A percentile compares a stretch with the other conserved stretches of the same genome.
These are phyloP conservation scores for Xiphophorus birchmanni DNA, from an alignment of 2,797 vertebrate genomes.

Conservation along the genomic window DNA sequence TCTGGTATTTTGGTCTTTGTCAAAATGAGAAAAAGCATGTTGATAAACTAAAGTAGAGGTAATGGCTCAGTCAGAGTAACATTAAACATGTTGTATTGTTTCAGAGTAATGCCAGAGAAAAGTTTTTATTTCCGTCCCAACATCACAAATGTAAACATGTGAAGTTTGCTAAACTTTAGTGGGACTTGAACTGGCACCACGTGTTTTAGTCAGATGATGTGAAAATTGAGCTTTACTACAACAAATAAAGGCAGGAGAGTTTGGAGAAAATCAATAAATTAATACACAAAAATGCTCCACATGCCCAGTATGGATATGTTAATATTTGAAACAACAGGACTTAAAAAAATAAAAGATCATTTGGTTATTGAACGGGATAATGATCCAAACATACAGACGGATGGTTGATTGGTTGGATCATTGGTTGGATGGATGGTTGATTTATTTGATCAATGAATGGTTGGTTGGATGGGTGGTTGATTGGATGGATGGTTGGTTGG, in stretches of 20 bases:
- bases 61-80: not conserved
- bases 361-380: not conserved
- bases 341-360: not conserved
- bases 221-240: not conserved
- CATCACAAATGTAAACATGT: not conserved
- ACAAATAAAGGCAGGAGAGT: not conserved
- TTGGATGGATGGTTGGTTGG: too few species aligned
- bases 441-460: too few species aligned
- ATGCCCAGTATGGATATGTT: not conserved
- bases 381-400: not conserved
- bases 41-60: not conserved
- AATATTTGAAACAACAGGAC: not conserved
- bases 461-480: too few species aligned
- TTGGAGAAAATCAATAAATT: not conserved
- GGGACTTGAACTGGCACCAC: not conserved
- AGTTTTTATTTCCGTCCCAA: not conserved
- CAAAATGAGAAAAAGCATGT: not conserved
- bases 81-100: not conserved
- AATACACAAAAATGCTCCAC: not conserved
- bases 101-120: not conserved
- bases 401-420: too few species aligned
- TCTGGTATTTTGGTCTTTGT: not conserved
- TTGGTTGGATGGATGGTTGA: too few species aligned
- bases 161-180: not conserved
- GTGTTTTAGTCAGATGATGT: not conserved